Evolutionary conservation across 2,113 vertebrate genomes (phyloP).

Genomic region (Muntiacus muntjak): DNA sequence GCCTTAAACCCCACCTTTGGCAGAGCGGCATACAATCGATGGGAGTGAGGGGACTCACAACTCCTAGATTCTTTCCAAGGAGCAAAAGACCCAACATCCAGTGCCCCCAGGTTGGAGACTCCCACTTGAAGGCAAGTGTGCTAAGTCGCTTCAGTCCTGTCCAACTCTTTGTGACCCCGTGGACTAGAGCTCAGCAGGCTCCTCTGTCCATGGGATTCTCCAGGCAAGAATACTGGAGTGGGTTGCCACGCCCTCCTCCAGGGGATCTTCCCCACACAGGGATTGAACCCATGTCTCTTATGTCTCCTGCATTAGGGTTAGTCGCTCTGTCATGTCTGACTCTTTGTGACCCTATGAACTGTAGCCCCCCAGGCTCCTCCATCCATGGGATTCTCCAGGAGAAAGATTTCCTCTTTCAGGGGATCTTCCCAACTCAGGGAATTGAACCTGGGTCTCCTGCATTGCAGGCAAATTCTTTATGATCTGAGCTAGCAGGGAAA

Average conservation of each 20-base stretch:
- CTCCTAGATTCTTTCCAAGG: background rate
- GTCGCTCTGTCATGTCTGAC: background rate
- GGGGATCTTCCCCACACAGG: background rate
- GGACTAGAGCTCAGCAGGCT: background rate
- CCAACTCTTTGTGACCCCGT: background rate
- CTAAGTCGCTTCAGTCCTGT: background rate
- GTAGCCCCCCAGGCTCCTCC: background rate
- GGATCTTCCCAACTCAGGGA: background rate
- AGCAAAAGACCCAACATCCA: background rate
- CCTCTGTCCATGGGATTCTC: background rate
- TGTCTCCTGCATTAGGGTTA: background rate
- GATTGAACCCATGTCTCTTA: background rate
- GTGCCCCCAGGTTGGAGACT: background rate
- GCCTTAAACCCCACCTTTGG: background rate
- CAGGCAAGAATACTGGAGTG: background rate
- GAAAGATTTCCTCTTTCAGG: background rate
- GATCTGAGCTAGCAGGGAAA: background rate
- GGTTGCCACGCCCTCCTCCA: background rate
- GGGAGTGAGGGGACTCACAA: background rate
- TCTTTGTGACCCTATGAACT: background rate
- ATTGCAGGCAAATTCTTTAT: background rate
- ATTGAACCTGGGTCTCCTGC: background rate
- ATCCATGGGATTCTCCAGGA: background rate
- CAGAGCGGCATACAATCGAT: background rate
- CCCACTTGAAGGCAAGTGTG: background rate